phyloP scores from a whole-genome alignment of 1,140 invertebrate species.

The Drosophila suzukii region DNA sequence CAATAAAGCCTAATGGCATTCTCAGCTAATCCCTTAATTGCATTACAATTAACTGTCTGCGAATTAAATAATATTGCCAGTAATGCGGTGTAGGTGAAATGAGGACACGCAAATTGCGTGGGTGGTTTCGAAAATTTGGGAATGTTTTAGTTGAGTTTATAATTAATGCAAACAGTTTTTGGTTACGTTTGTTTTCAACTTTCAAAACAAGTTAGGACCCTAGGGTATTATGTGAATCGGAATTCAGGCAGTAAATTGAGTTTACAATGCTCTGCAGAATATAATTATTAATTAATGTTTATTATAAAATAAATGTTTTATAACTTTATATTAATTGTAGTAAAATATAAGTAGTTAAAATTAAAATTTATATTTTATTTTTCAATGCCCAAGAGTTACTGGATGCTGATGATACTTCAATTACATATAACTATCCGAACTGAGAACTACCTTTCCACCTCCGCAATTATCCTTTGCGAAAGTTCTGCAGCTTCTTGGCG shows the following conservation, averaged over 20 bases:
- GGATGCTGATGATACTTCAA: no score
- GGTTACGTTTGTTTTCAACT: background rate
- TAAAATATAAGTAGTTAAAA: no score
- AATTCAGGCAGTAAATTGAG: no score
- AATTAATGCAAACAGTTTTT: background rate
- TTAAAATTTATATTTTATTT: no score
- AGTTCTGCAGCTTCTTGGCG: constrained; percentile 62
- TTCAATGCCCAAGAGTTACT: no score
- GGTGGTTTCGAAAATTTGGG: constrained; percentile 17
- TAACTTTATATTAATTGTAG: no score
- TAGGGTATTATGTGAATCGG: background rate
- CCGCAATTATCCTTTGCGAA: constrained; percentile 39
- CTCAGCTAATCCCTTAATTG: constrained; percentile 76
- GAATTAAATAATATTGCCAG: constrained; percentile 70
- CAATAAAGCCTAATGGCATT: constrained; percentile 78
- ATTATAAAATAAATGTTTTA: no score
- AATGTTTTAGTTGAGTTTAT: background rate
- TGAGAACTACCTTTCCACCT: constrained; percentile 20
- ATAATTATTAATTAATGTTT: no score
- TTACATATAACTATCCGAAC: background rate
- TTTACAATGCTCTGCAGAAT: no score
- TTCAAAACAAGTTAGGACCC: background rate
- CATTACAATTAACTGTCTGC: constrained; percentile 76
- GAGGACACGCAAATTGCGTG: constrained; percentile 8
- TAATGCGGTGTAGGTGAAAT: constrained; percentile 30